Conservation (phyloP, 2,797 vertebrate genomes). For the Hydrocynus forskahlii region DNA sequence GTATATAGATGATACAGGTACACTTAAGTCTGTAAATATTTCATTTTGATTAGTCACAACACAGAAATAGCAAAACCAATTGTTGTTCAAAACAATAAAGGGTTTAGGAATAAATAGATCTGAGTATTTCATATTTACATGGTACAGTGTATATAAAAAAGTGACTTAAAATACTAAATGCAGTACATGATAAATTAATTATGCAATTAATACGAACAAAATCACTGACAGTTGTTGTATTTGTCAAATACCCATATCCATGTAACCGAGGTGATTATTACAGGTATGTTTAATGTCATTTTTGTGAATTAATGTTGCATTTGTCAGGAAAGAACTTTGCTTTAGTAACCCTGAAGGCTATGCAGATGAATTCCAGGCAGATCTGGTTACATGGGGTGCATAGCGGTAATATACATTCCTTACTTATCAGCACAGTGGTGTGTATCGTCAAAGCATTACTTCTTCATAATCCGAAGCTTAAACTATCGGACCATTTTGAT, state of each 20-base stretch:
- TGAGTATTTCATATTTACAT: conserved; percentile 39
- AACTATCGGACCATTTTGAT: no score
- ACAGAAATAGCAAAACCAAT: neutral
- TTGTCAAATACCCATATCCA: neutral
- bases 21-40: conserved; percentile 18
- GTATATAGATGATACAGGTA: conserved; percentile 19
- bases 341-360: neutral
- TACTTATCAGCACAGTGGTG: neutral
- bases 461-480: neutral
- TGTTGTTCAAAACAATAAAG: neutral
- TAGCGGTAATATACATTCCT: neutral
- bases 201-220: neutral
- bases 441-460: neutral
- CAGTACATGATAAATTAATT: neutral
- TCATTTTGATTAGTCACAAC: conserved; percentile 18
- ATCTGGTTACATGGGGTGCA: no score
- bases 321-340: no score
- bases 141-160: conserved; percentile 26
- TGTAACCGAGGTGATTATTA: neutral
- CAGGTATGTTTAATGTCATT: no score
- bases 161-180: neutral
- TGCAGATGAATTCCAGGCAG: neutral
- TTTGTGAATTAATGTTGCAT: neutral
- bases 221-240: neutral
- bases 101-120: conserved; percentile 41